Conservation (phyloP, 1,140 invertebrate species). For the Diabrotica undecimpunctata region DNA sequence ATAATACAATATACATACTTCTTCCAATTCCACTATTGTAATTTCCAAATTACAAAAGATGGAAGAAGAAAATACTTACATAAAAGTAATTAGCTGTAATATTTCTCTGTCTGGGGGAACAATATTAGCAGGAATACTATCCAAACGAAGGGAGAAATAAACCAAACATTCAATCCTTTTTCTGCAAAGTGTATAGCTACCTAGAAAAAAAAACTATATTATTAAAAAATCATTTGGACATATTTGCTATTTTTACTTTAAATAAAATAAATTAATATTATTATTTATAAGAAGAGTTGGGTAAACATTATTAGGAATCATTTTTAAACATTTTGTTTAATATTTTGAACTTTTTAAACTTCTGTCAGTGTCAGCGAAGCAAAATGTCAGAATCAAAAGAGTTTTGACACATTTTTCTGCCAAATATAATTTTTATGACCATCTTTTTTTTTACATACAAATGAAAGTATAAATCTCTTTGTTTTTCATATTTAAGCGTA, state of each 20-base stretch:
- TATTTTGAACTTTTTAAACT: too few species aligned
- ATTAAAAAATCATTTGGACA: slow-evolving; percentile 4
- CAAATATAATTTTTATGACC: too few species aligned
- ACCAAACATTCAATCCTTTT: slow-evolving; percentile 35
- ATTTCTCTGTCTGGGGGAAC: slow-evolving; percentile 33
- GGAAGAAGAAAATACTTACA: slow-evolving; percentile 34
- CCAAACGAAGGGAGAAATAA: slow-evolving; percentile 33
- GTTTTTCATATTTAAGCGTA: too few species aligned
- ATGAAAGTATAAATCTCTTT: too few species aligned
- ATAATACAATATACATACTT: too few species aligned
- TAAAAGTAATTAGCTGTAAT: slow-evolving; percentile 37
- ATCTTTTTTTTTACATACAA: too few species aligned
- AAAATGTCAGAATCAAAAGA: too few species aligned
- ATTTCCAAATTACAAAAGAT: neutral
- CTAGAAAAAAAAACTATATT: slow-evolving; percentile 27
- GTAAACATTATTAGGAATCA: slow-evolving; percentile 18
- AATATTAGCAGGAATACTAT: slow-evolving; percentile 32
- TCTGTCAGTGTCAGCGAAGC: too few species aligned
- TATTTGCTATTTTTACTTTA: slow-evolving; percentile 23
- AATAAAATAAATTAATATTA: slow-evolving; percentile 27
- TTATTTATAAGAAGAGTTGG: slow-evolving; percentile 16
- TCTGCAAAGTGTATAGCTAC: slow-evolving; percentile 33
- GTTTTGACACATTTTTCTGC: too few species aligned
- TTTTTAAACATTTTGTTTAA: neutral
- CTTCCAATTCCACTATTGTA: neutral